Evolutionary conservation across 2,113 vertebrate genomes (phyloP).

Genomic region (Pontoporia blainvillei): DNA sequence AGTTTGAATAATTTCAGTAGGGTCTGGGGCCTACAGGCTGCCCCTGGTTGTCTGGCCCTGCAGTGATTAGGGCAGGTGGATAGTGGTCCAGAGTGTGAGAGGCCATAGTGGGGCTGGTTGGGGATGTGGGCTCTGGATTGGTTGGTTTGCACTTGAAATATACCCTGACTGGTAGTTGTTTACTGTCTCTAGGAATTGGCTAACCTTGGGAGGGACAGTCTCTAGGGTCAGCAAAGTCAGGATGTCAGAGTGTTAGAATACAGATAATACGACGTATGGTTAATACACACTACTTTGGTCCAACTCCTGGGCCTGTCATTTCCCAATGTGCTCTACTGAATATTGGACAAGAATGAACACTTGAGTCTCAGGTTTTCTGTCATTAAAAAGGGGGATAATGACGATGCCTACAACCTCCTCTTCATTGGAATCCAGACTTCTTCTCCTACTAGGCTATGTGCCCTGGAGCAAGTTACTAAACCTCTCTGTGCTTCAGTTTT

Average conservation of each 20-base stretch:
- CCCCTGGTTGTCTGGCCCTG: background rate
- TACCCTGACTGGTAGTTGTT: background rate
- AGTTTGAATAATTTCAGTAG: background rate
- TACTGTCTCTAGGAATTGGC: background rate
- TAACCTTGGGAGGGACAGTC: background rate
- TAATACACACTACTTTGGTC: background rate
- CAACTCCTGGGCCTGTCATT: background rate
- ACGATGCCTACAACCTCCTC: background rate
- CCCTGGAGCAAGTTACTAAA: background rate
- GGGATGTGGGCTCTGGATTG: background rate
- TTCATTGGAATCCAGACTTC: background rate
- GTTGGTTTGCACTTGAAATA: background rate
- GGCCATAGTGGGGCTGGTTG: too few species aligned
- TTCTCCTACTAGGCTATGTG: fast-evolving
- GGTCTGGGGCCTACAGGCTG: too few species aligned
- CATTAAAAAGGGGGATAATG: background rate
- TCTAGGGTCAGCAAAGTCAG: background rate
- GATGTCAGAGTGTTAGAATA: background rate
- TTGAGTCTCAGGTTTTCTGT: background rate
- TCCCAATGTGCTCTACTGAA: background rate
- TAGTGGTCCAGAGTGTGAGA: background rate
- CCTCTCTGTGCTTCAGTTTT: background rate
- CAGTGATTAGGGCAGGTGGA: background rate
- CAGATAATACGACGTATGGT: background rate
- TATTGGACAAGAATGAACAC: background rate